Base-by-base conservation (phyloP, 2,888 invertebrate genomes). In the Napeogenes sylphis region DNA sequence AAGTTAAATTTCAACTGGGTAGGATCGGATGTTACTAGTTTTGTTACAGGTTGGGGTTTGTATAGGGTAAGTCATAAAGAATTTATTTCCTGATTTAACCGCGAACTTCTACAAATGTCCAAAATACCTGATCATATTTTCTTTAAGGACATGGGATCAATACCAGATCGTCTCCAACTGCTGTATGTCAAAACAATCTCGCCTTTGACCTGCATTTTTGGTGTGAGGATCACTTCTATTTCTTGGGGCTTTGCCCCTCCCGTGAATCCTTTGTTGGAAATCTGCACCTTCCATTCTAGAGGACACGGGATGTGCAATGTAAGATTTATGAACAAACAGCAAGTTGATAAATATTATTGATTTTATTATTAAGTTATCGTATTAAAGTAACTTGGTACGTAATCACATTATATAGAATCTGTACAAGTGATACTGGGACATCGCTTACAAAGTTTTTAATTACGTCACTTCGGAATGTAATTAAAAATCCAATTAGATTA, bases 41-140 rank as follows among this genome's bases (percentile, higher is more conserved):
- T 68, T 13, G 77, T 71, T 21, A 68, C 72, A 38, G 79, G 80
- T 2, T 80, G 77, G 77, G 80, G 80, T 4, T 68, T 72, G 56
- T 62, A 56, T 76, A 45, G 51, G 5, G 58, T 63, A 54, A 59
- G 56, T 63, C 32, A 21, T 21, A 21, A 45, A 45, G 12, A 8
- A n/a, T 2, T 10, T 55, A 10, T 3, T 42, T 10, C 2, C 10
- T 42, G 42, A 42, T 10, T 51, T 21, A 51, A 21, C 21, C 21
- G 21, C 21, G 14, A 21, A 51, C 8, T 42, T 10, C 10, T 42
- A 21, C 21, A 21, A 21, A 21, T 21, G 5, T 42, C 12, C 12
- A 42, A 10, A 42, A 42, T 1, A 42, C 4, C 6, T 6, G 6
- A 35, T 10, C 10, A 42, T 10, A 0, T 42, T 42, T 42, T 42